Evolutionary conservation across 2,888 invertebrate genomes (phyloP), one percentile per base, ranked within the genome.

Genomic region (Dichetophora obliterata): DNA sequence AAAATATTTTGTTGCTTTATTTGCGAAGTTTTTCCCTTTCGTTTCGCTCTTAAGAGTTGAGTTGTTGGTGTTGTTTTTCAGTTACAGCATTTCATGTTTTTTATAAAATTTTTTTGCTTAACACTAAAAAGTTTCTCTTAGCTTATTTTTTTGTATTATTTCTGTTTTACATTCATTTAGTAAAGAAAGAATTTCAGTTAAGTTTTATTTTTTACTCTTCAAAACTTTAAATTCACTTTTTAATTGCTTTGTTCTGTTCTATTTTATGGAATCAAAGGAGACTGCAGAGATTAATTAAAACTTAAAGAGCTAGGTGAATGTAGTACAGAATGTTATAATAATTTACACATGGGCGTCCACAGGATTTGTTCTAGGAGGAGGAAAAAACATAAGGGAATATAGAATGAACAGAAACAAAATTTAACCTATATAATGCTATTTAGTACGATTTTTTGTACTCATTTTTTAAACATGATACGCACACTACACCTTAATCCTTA

Each of bases 1-100:
- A 71, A 71, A 37, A 34, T 57, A 54, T 70, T 70, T 70, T 54
- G 16, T 19, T 22, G 61, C 27, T 65, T 65, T 65, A 9, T 24
- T 59, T 43, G 59, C 27, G 1, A 27, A 24, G 59, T 9, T 24
- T 16, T 9, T 65, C 8, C 27, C 3, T 65, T 3, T 37, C 9
- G 1, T 34, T 3, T 65, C 16, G 34, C 16, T 27, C 19, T 63
- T 34, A 9, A 11, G 4, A 9, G n/a, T 63, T 31, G 2, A 9
- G 24, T n/a, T 3, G n/a, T 63, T 31, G 2, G 16, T 31, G 27
- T 63, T 31, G 2, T 31, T 31, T n/a, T 65, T 19, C n/a, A n/a
- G 1, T n/a, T 54, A 9, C 54, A 54, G 22, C 19, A 22, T 22
- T 54, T n/a, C 9, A 0, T 14, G 19, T 22, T 19, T 59, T 59